A percentile compares a stretch with the other conserved stretches of the same genome.
Evolutionary conservation across 2,797 vertebrate species (phyloP).

Genomic region (Staurois parvus): DNA sequence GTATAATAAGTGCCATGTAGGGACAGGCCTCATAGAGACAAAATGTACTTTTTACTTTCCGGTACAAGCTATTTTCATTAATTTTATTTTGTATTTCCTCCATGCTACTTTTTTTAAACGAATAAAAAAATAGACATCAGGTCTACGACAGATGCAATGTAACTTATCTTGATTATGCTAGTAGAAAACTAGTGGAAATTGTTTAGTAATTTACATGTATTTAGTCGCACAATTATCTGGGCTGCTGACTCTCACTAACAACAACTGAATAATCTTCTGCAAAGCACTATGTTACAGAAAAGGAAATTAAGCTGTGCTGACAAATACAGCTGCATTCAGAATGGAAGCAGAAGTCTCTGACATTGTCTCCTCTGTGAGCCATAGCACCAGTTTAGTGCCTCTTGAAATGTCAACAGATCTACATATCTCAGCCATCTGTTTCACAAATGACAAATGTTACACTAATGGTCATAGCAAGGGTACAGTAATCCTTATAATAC

Average conservation of each 20-base stretch:
- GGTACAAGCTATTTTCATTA: too few relatives aligned
- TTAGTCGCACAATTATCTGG: conserved; percentile 48
- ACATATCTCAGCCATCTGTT: conserved; percentile 11
- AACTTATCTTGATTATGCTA: conserved; percentile 32
- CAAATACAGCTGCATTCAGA: background rate
- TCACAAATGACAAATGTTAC: background rate
- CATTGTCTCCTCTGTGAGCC: background rate
- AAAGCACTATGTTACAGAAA: conserved; percentile 1
- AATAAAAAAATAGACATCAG: background rate
- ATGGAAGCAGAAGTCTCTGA: background rate
- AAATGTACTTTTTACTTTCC: too few relatives aligned
- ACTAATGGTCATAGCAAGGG: conserved; percentile 7
- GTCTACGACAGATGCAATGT: background rate
- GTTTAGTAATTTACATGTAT: conserved; percentile 46
- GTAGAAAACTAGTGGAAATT: conserved; percentile 32
- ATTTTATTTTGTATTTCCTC: background rate
- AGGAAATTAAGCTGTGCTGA: background rate
- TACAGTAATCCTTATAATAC: background rate
- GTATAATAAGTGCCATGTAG: too few relatives aligned
- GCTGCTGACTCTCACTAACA: conserved; percentile 32
- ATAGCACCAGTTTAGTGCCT: background rate
- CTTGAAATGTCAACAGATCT: conserved; percentile 19
- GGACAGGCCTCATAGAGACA: too few relatives aligned
- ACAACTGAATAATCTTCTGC: conserved; percentile 27
- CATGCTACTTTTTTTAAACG: too few relatives aligned